Evolutionary conservation across 2,888 invertebrate genomes (phyloP).

Genomic region (Caenorhabditis plicata): DNA sequence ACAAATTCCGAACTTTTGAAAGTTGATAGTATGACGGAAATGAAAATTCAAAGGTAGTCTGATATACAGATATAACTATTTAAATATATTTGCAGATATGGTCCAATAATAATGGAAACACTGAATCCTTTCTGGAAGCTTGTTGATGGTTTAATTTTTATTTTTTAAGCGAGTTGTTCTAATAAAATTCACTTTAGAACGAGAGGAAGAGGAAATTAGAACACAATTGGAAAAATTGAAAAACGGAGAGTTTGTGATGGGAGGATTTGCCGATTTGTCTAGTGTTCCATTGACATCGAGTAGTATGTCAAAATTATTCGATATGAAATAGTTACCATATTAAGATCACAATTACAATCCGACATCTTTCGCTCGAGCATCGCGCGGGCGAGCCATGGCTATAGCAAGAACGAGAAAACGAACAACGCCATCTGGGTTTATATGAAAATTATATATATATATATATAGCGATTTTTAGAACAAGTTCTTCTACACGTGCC

Average conservation of each 20-base stretch:
- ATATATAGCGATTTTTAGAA: no score
- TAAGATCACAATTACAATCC: no score
- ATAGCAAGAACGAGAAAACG: no score
- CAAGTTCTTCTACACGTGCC: no score
- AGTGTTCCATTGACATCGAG: slow-evolving; percentile 3
- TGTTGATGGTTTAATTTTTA: slow-evolving; percentile 41
- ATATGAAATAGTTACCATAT: no score
- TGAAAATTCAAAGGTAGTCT: slow-evolving; percentile 27
- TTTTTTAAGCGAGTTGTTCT: neutral
- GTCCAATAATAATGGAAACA: slow-evolving; percentile 48
- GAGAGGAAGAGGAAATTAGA: slow-evolving; percentile 49
- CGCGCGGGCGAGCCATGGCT: no score
- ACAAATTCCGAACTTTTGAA: slow-evolving; percentile 62
- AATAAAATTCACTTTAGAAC: slow-evolving; percentile 17
- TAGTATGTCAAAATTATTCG: neutral
- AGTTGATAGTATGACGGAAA: slow-evolving; percentile 56
- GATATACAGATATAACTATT: neutral
- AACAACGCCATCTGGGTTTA: no score
- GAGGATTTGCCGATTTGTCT: slow-evolving; percentile 32
- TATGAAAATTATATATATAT: no score
- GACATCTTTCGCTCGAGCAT: no score
- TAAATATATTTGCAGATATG: slow-evolving; percentile 38
- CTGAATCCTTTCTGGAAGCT: slow-evolving; percentile 52
- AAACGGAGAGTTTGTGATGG: slow-evolving; percentile 34
- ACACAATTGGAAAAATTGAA: slow-evolving; percentile 46